These are phyloP conservation scores for Astreopora myriophthalma DNA, from an alignment of 64 coral and sea anemone genomes.

Conservation along the genomic window DNA sequence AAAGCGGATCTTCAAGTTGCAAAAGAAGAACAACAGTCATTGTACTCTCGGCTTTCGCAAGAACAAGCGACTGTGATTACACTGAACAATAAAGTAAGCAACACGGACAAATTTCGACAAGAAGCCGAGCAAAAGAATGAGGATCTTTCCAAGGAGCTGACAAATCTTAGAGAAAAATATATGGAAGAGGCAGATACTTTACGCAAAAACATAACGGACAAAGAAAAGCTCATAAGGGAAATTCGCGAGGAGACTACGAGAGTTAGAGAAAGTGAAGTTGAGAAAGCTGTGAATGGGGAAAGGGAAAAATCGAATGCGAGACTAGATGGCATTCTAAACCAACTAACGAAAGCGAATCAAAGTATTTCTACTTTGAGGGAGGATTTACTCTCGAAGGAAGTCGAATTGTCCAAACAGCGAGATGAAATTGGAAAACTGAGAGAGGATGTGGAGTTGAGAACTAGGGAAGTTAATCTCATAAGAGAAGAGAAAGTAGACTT, in stretches of 20 bases:
- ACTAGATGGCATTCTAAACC: constrained; percentile 72
- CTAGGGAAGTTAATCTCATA: constrained; percentile 37
- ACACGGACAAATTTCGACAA: constrained; percentile 13
- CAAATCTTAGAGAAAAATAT: constrained; percentile 1
- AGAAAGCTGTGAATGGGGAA: constrained; percentile 62
- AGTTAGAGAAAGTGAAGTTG: constrained; percentile 46
- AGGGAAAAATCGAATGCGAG: constrained; percentile 61
- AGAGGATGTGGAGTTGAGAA: constrained; percentile 57
- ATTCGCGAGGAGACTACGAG: constrained; percentile 11
- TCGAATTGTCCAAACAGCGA: constrained; percentile 36
- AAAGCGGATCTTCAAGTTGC: constrained; percentile 62
- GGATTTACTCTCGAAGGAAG: constrained; percentile 50
- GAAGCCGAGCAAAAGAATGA: constrained; percentile 28
- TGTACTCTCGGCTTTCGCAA: constrained; percentile 56
- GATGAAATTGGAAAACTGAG: constrained; percentile 41
- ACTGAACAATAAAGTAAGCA: constrained; percentile 64
- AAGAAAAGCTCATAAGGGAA: constrained; percentile 6
- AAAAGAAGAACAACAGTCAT: constrained; percentile 63
- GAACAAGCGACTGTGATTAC: constrained; percentile 83
- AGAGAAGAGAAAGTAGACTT: constrained; percentile 70
- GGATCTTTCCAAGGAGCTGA: constrained; percentile 22
- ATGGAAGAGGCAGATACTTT: neutral
- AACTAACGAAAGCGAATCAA: constrained; percentile 74
- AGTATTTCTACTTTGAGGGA: constrained; percentile 9
- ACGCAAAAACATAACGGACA: neutral